Evolutionary conservation across 2,797 vertebrate species (phyloP).

Genomic region (Anniella stebbinsi): DNA sequence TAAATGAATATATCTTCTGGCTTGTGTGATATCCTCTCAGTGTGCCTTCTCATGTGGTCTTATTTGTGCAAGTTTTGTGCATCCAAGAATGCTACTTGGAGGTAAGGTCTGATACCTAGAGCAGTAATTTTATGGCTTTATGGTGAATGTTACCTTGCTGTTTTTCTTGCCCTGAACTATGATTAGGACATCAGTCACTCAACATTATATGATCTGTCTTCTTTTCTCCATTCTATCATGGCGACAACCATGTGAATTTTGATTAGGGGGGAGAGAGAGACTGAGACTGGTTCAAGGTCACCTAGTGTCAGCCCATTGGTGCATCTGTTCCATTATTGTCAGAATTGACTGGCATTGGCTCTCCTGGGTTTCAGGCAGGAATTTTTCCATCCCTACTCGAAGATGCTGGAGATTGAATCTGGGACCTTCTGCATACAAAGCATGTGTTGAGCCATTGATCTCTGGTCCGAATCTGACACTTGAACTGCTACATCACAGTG

Average conservation of each 20-base stretch:
- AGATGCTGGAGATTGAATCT: too few relatives aligned
- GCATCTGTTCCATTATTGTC: too few relatives aligned
- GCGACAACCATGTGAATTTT: neutral
- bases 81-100: neutral
- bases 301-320: too few relatives aligned
- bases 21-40: constrained; percentile 37
- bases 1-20: constrained; percentile 56
- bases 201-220: neutral
- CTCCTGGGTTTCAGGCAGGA: too few relatives aligned
- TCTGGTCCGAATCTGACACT: too few relatives aligned
- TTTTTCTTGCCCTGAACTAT: neutral
- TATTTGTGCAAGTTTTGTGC: neutral
- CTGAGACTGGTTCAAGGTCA: neutral
- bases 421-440: too few relatives aligned
- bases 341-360: too few relatives aligned
- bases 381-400: too few relatives aligned
- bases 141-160: neutral
- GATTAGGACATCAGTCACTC: neutral
- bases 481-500: too few relatives aligned
- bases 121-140: neutral
- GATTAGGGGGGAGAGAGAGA: neutral
- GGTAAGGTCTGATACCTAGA: neutral
- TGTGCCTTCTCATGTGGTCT: constrained; percentile 42
- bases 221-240: neutral
- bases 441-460: too few relatives aligned